Percentiles rank a stretch among this genome's conserved stretches.
These are phyloP conservation scores for Mimachlamys varia DNA, from an alignment of 2,888 invertebrate species.

Conservation along the genomic window DNA sequence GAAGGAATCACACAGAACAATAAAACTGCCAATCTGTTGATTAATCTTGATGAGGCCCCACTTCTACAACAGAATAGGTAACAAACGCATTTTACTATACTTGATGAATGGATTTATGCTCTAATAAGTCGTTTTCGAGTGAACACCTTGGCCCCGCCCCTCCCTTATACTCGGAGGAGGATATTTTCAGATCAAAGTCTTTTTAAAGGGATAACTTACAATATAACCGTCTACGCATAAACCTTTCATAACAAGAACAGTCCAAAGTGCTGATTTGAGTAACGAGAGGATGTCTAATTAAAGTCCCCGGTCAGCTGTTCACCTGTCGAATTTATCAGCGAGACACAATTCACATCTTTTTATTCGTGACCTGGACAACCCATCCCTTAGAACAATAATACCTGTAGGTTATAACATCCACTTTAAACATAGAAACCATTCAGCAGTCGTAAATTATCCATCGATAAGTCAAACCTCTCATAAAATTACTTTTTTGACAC, in stretches of 20 bases:
- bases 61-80: too few relatives aligned
- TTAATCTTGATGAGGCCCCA: too few relatives aligned
- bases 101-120: not conserved
- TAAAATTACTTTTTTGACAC: not conserved
- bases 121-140: not conserved
- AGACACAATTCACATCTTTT: conserved; percentile 4
- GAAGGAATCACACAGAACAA: too few relatives aligned
- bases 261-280: not conserved
- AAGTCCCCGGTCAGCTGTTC: conserved; percentile 20
- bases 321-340: conserved; percentile 1
- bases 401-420: not conserved
- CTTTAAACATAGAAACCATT: not conserved
- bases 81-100: too few relatives aligned
- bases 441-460: not conserved
- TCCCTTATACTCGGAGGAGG: not conserved
- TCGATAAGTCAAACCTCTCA: not conserved
- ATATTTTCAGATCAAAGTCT: not conserved
- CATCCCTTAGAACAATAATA: not conserved
- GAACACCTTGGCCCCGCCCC: not conserved
- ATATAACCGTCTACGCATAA: not conserved
- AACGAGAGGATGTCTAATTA: not conserved
- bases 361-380: not conserved
- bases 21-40: too few relatives aligned
- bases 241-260: not conserved
- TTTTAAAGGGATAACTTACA: not conserved